A percentile compares a stretch with the other conserved stretches of the same genome.
phyloP scores from a whole-genome alignment of 2,888 invertebrate genomes.

The Heliconius ismenius region DNA sequence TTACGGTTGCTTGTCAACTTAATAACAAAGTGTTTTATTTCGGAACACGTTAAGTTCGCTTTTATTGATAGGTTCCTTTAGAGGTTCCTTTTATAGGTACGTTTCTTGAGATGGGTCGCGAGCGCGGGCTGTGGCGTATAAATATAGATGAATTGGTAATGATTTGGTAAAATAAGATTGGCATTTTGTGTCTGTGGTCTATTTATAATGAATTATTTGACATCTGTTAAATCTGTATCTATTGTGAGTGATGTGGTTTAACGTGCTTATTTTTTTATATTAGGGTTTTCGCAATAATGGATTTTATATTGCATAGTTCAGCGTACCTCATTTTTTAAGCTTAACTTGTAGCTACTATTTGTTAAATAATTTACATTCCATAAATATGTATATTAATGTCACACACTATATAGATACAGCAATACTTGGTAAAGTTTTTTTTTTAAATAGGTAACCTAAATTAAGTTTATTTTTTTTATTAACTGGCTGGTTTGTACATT shows the following conservation, averaged over 20 bases:
- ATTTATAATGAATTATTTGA: slow-evolving; percentile 32
- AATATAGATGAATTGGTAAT: slow-evolving; percentile 55
- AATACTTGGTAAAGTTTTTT: not conserved
- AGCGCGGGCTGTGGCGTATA: slow-evolving; percentile 44
- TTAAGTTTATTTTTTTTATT: not conserved
- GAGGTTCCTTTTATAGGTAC: slow-evolving; percentile 57
- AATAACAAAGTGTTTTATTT: slow-evolving; percentile 82
- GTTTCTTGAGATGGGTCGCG: slow-evolving; percentile 61
- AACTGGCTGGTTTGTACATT: not conserved
- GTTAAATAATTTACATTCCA: not conserved
- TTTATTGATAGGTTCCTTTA: slow-evolving; percentile 81
- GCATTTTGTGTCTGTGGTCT: slow-evolving; percentile 47
- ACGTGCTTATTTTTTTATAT: not conserved
- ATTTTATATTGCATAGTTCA: not conserved
- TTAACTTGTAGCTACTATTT: not conserved
- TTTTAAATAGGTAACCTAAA: not conserved
- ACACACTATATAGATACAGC: not conserved
- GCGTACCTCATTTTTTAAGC: not conserved
- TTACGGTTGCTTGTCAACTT: slow-evolving; percentile 82
- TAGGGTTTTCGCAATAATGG: not conserved
- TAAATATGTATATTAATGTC: not conserved
- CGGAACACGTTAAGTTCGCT: slow-evolving; percentile 77
- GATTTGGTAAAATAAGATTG: slow-evolving; percentile 51
- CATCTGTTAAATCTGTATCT: not conserved
- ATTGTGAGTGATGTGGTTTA: not conserved